A percentile compares a stretch with the other conserved stretches of the same genome.
Evolutionary conservation across 2,888 invertebrate species (phyloP).

Genomic region (Steinernema hermaphroditum): DNA sequence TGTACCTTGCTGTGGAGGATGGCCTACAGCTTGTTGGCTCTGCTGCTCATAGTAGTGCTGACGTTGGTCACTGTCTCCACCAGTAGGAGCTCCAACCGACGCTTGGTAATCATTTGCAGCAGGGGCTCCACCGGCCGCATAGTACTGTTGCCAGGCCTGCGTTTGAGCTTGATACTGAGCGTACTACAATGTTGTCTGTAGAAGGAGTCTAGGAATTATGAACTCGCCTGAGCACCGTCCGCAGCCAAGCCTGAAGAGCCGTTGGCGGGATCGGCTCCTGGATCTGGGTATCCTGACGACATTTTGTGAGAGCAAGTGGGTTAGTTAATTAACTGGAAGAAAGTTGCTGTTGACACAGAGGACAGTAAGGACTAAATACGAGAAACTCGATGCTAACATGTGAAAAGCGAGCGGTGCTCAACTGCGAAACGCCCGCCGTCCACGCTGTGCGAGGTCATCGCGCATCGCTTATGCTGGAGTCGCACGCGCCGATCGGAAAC

Average conservation of each 20-base stretch:
- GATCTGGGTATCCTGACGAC: not conserved
- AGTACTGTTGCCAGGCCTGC: slow-evolving; percentile 21
- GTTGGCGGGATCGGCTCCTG: not conserved
- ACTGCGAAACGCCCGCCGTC: not conserved
- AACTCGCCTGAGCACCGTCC: slow-evolving; percentile 4
- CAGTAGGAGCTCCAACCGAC: not conserved
- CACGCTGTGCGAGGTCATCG: not conserved
- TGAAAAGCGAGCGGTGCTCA: not conserved
- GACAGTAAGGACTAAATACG: not conserved
- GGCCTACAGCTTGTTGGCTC: not conserved
- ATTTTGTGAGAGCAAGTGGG: not conserved
- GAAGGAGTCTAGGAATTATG: too few species aligned
- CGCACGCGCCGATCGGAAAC: slow-evolving; percentile 3
- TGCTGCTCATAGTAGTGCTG: slow-evolving; percentile 1
- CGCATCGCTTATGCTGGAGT: slow-evolving; percentile 18
- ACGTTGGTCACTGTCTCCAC: not conserved
- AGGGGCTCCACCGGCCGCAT: not conserved
- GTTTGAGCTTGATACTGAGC: slow-evolving; percentile 3
- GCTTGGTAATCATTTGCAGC: not conserved
- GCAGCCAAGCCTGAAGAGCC: not conserved
- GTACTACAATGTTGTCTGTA: not conserved
- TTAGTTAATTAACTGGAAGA: not conserved
- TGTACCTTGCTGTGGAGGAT: too few species aligned
- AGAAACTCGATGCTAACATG: not conserved
- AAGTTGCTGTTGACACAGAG: not conserved